Conservation (phyloP, 2,113 vertebrate genomes). For the Limanda limanda region DNA sequence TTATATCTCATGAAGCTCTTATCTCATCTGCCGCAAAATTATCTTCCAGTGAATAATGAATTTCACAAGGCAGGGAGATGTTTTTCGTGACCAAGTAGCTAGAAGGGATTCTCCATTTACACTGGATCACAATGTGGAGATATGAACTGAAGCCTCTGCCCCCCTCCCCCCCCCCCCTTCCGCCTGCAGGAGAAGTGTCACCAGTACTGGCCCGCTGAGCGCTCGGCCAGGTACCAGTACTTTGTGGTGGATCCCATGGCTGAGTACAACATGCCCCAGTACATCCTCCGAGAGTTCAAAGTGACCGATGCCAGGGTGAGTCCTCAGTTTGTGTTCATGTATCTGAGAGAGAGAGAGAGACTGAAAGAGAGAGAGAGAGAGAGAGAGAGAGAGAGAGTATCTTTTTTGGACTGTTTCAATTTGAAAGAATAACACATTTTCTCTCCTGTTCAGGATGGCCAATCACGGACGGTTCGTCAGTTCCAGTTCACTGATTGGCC, state of each 20-base stretch:
- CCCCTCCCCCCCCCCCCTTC: not conserved
- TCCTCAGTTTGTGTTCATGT: not conserved
- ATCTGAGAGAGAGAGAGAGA: not conserved
- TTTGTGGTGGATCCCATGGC: constrained; percentile 86
- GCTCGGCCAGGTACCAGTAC: constrained; percentile 85
- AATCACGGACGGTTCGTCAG: constrained; percentile 83
- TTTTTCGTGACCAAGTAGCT: constrained; percentile 19
- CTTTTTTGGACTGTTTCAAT: not conserved
- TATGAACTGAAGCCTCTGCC: constrained; percentile 34
- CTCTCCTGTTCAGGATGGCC: constrained; percentile 74
- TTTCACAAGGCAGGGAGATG: constrained; percentile 13
- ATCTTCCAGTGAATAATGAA: constrained; percentile 16
- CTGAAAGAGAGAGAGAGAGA: not conserved
- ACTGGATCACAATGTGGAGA: not conserved
- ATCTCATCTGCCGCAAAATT: constrained; percentile 10
- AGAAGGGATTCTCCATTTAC: not conserved
- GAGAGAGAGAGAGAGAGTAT: not conserved
- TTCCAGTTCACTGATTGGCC: constrained; percentile 87
- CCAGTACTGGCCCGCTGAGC: constrained; percentile 84
- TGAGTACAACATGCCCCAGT: constrained; percentile 86
- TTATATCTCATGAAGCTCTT: constrained; percentile 28
- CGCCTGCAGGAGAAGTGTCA: constrained; percentile 82
- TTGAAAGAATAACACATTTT: not conserved
- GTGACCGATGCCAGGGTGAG: constrained; percentile 83
- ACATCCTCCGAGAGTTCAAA: constrained; percentile 85